Percentiles rank a stretch among this genome's conserved stretches.
Conservation (phyloP, 2,797 vertebrate species). For the Phoxinus dragarum region DNA sequence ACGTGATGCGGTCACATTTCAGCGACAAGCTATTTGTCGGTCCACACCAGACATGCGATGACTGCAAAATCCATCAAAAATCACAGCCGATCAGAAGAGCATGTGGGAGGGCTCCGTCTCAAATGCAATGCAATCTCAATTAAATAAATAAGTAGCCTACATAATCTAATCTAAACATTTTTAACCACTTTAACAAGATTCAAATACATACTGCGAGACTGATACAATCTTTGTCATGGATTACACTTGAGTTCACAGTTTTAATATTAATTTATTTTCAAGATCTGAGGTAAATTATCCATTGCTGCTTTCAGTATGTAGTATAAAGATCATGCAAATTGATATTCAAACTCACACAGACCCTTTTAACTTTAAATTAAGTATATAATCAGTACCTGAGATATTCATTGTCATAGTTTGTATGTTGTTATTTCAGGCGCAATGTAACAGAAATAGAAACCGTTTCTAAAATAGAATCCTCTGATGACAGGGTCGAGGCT, state of each 20-base stretch:
- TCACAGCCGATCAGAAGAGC: background rate
- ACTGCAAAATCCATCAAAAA: background rate
- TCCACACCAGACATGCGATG: background rate
- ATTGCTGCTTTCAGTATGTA: background rate
- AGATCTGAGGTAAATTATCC: background rate
- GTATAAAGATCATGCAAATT: background rate
- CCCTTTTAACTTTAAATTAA: background rate
- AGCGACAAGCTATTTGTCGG: background rate
- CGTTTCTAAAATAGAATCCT: background rate
- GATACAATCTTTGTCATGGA: conserved; percentile 3
- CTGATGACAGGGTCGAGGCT: background rate
- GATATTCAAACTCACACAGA: background rate
- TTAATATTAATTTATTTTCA: background rate
- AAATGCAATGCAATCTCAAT: background rate
- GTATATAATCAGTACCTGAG: background rate
- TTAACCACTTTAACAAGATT: background rate
- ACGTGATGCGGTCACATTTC: background rate
- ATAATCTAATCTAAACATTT: background rate
- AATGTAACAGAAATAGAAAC: background rate
- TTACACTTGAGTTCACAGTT: background rate
- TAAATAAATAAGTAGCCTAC: background rate
- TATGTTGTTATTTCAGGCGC: background rate
- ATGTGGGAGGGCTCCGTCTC: background rate
- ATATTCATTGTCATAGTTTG: background rate
- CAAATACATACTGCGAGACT: background rate